Evolutionary conservation across 2,797 vertebrate genomes (phyloP).

Genomic region (Enteromius fasciolatus): DNA sequence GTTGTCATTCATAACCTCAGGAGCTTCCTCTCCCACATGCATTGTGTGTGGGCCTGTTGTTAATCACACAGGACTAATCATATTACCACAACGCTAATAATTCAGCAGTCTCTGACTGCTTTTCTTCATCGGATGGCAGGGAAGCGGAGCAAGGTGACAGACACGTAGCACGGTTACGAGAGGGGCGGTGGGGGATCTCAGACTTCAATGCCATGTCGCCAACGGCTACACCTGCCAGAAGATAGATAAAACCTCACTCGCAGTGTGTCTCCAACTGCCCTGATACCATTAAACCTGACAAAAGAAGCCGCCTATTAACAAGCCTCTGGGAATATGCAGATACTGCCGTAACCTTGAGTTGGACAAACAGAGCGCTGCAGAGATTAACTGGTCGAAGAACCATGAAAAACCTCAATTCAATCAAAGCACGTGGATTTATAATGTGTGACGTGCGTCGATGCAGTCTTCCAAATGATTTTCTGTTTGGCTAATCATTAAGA

Average conservation of each 20-base stretch:
- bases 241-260: constrained; percentile 70
- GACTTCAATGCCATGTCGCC: constrained; percentile 44
- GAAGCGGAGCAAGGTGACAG: constrained; percentile 59
- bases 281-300: constrained; percentile 68
- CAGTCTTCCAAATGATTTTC: constrained; percentile 11
- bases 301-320: constrained; percentile 67
- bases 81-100: constrained; percentile 64
- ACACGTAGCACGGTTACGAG: constrained; percentile 37
- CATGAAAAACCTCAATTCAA: constrained; percentile 74
- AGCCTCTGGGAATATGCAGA: constrained; percentile 69
- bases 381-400: constrained; percentile 71
- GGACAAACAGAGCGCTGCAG: constrained; percentile 60
- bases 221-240: constrained; percentile 73
- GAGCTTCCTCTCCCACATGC: not conserved
- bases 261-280: constrained; percentile 61
- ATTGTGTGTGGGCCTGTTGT: constrained; percentile 26
- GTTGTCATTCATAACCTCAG: not conserved
- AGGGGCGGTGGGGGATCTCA: not conserved
- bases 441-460: constrained; percentile 59
- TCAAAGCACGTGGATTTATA: constrained; percentile 62
- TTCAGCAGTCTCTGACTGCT: constrained; percentile 49
- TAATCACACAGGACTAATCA: constrained; percentile 59
- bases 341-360: constrained; percentile 69
- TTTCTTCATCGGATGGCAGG: constrained; percentile 42
- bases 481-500: constrained; percentile 59